Evolutionary conservation across 2,797 vertebrate species (phyloP), one percentile per base, ranked within the genome.

Genomic region (Sebastes oblongus): DNA sequence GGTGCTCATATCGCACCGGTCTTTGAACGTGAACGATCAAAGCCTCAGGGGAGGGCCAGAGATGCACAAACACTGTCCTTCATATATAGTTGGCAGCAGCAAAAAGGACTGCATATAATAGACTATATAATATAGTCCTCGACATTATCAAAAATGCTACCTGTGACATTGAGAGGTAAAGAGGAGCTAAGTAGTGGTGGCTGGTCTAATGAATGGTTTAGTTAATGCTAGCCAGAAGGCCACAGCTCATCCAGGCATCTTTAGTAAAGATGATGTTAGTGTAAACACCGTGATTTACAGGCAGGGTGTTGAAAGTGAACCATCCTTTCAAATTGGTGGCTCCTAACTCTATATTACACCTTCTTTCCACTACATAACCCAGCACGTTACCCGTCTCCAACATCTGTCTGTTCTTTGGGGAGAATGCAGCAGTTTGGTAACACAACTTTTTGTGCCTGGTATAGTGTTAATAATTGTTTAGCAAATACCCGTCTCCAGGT

Each of bases 21-120:
- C 88, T 93, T 90, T 94, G 87, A 93, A 92, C 75, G 16, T 54
- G 58, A 75, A 74, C 3, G 66, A 91, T 89, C 84, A 91, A 92
- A 91, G 90, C 58, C 61, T 42, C 10, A 8, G 22, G 70, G 83
- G 70, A 72, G 82, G 66, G 36, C 14, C 73, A 52, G 30, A 80
- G 75, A 73, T 62, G 68, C 66, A 67, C 55, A 36, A 52, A 77
- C 39, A 76, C 66, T 72, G 59, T 77, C 70, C n/a, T 66, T 78
- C 2, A 55, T 24, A 64, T 50, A 73, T 52, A 61, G 50, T 52
- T 25, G 64, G 29, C 32, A 27, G 24, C 39, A 39, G 7, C 20
- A 55, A 54, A 29, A 60, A 58, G 32, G 7, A 24, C 46, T 5
- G 36, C 24, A 55, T 30, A 64, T 60, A 50, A 18, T 50, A 16